These are phyloP conservation scores for Lacerta bilineata DNA, from an alignment of 2,797 vertebrate genomes.

Conservation along the genomic window DNA sequence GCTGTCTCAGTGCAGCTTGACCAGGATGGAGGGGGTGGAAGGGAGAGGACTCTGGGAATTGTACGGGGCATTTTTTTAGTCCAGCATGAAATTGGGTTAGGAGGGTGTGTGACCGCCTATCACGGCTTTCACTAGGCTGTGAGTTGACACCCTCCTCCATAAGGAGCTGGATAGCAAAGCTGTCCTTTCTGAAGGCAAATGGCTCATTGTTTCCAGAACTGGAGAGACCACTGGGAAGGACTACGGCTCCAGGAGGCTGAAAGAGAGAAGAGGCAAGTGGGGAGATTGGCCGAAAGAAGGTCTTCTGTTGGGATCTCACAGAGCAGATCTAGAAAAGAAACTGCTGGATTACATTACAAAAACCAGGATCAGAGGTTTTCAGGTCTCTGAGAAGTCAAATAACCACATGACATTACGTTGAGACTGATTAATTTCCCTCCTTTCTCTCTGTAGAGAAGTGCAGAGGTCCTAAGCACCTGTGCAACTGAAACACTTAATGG, in stretches of 20 bases:
- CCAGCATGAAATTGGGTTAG: background rate
- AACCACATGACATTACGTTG: conserved; percentile 1
- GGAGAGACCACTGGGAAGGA: conserved; percentile 29
- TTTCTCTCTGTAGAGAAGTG: background rate
- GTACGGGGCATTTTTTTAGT: rapidly evolving
- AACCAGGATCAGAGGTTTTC: background rate
- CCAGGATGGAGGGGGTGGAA: background rate
- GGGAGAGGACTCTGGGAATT: background rate
- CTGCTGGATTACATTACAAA: background rate
- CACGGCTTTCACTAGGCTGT: background rate
- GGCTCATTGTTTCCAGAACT: conserved; percentile 42
- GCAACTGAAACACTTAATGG: background rate
- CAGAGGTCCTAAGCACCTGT: background rate
- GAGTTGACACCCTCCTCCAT: conserved; percentile 34
- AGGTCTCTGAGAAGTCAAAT: conserved; percentile 7
- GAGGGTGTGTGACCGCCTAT: rapidly evolving
- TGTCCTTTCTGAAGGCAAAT: conserved; percentile 43
- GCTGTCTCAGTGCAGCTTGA: conserved; percentile 51
- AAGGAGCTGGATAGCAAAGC: conserved; percentile 38
- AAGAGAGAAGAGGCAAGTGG: background rate
- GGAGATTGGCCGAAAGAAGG: background rate
- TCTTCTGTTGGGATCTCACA: background rate
- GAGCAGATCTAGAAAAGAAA: conserved; percentile 40
- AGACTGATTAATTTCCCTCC: background rate
- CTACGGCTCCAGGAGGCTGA: conserved; percentile 65